These are phyloP conservation scores for Nasonovia ribisnigri DNA, from an alignment of 2,888 invertebrate species.

Conservation along the genomic window DNA sequence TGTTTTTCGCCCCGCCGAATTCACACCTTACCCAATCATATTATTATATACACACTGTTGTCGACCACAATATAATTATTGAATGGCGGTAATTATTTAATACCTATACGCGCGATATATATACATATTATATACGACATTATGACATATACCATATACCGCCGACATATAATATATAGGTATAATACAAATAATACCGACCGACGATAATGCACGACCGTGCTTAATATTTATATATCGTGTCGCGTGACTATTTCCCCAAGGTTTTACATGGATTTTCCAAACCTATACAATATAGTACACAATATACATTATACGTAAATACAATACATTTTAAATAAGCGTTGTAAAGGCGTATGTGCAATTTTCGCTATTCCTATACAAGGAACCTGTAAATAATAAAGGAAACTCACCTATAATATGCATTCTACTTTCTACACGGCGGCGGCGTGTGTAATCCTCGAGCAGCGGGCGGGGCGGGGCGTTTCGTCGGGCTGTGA, in stretches of 20 bases:
- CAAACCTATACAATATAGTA: not conserved
- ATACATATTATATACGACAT: not conserved
- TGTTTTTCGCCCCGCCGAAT: not conserved
- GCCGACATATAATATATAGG: not conserved
- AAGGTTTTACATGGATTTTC: constrained; percentile 14
- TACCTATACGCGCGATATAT: not conserved
- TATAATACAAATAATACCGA: not conserved
- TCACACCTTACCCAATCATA: not conserved
- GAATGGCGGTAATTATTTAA: not conserved
- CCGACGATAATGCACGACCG: not conserved
- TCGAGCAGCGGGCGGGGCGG: not conserved
- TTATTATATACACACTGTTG: not conserved
- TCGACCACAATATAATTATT: not conserved
- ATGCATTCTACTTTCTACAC: not conserved
- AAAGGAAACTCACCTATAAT: not conserved
- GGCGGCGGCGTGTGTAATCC: not conserved
- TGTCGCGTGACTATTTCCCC: constrained; percentile 5
- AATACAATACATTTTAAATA: constrained; percentile 10
- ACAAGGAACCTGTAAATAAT: not conserved
- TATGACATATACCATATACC: not conserved
- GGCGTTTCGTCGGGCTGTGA: not conserved
- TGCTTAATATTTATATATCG: not conserved
- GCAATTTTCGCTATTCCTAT: not conserved
- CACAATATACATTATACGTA: not conserved
- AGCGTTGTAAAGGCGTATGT: not conserved